A percentile compares a stretch with the other conserved stretches of the same genome.
Evolutionary conservation across 1,140 invertebrate species (phyloP).

Genomic region (Arctopsyche grandis): DNA sequence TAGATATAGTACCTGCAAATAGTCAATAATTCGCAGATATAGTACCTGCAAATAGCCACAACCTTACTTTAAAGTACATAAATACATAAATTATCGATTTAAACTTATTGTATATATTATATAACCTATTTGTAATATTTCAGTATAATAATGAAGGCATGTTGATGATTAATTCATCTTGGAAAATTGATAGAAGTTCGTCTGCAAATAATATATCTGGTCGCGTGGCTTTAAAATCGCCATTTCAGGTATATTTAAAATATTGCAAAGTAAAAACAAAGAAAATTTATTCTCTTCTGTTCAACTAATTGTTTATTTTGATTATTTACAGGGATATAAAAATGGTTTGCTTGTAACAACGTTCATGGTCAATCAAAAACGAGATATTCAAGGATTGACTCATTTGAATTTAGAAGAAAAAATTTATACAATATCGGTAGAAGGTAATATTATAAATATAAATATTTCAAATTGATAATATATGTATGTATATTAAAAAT

Average conservation of each 20-base stretch:
- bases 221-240: conserved; percentile 60
- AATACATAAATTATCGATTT: too few species aligned
- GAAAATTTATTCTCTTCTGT: too few species aligned
- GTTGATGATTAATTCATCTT: conserved; percentile 65
- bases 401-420: conserved; percentile 75
- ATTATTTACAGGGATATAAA: conserved; percentile 71
- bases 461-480: conserved; percentile 1
- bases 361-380: conserved; percentile 69
- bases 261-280: neutral
- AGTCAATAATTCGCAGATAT: too few species aligned
- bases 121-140: conserved; percentile 48
- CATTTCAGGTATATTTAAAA: conserved; percentile 59
- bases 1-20: too few species aligned
- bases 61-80: too few species aligned
- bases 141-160: conserved; percentile 65
- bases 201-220: conserved; percentile 62
- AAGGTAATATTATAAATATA: conserved; percentile 61
- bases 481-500: neutral
- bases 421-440: conserved; percentile 70
- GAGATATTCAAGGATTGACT: conserved; percentile 72
- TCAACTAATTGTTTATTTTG: conserved; percentile 11
- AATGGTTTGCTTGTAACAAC: conserved; percentile 73
- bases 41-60: too few species aligned
- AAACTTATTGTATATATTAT: too few species aligned
- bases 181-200: conserved; percentile 59